Evolutionary conservation across 2,113 vertebrate genomes (phyloP).

Genomic region (Neolamprologus longior): DNA sequence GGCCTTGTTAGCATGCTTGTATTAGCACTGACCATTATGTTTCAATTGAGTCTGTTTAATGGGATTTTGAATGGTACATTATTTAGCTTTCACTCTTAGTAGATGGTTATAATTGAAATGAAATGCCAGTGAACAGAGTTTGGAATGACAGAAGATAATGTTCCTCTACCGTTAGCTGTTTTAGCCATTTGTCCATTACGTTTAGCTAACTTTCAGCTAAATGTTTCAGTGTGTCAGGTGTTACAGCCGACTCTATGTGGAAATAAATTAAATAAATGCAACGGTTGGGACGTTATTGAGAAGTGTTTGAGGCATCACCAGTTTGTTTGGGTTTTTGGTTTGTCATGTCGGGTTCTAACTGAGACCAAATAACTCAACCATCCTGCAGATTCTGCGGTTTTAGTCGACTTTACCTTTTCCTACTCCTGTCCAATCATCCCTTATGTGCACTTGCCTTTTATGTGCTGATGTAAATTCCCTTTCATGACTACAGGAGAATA

Average conservation of each 20-base stretch:
- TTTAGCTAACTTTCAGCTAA: background rate
- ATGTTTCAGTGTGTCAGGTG: background rate
- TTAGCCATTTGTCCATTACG: background rate
- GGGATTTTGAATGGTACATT: background rate
- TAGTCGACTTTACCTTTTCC: background rate
- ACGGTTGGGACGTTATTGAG: background rate
- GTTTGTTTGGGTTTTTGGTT: background rate
- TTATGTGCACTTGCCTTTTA: constrained; percentile 26
- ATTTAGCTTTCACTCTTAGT: background rate
- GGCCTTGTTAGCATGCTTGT: background rate
- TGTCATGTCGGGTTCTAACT: background rate
- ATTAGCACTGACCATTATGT: background rate
- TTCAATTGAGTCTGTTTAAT: background rate
- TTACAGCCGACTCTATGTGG: background rate
- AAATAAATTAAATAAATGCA: background rate
- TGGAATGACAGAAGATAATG: background rate
- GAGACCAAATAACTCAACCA: background rate
- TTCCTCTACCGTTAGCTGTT: background rate
- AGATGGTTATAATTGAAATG: background rate
- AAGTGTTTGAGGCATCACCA: background rate
- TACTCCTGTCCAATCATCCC: background rate
- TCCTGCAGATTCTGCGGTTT: constrained; percentile 1
- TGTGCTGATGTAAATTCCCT: constrained; percentile 36
- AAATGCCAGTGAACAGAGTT: background rate
- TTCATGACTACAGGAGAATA: constrained; percentile 1